phyloP scores from a whole-genome alignment of 2,888 invertebrate genomes.

The Cerceris rybyensis region DNA sequence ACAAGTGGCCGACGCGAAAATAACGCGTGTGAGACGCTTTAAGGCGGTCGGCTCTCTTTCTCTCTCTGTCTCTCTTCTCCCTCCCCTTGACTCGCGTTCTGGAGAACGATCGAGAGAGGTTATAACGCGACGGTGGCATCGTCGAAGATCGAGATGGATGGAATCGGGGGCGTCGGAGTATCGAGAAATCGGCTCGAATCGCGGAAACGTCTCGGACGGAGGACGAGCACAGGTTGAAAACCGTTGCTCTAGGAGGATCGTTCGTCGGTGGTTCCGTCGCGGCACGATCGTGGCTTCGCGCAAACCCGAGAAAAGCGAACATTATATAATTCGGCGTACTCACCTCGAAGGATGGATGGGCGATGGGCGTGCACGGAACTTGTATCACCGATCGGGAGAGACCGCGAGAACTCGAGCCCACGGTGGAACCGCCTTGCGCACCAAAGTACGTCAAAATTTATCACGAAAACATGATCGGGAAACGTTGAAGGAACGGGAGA shows the following conservation, averaged over 20 bases:
- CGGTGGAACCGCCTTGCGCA: constrained; percentile 46
- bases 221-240: constrained; percentile 62
- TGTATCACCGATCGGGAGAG: constrained; percentile 21
- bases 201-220: background rate
- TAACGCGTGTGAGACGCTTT: constrained; percentile 47
- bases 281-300: constrained; percentile 13
- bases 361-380: constrained; percentile 25
- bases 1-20: constrained; percentile 54
- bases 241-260: constrained; percentile 70
- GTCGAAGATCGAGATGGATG: too few relatives aligned
- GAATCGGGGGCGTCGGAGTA: background rate
- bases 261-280: constrained; percentile 20
- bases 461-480: constrained; percentile 73
- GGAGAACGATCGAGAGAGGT: constrained; percentile 23
- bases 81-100: background rate
- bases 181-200: constrained; percentile 3
- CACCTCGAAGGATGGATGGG: constrained; percentile 55
- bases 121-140: background rate
- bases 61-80: too few relatives aligned
- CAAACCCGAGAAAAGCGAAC: constrained; percentile 40
- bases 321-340: constrained; percentile 67
- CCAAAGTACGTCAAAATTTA: constrained; percentile 61
- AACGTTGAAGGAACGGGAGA: constrained; percentile 66
- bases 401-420: constrained; percentile 14
- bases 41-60: constrained; percentile 23